Conservation (phyloP, 2,888 invertebrate genomes). For the Watsonalla cultraria region DNA sequence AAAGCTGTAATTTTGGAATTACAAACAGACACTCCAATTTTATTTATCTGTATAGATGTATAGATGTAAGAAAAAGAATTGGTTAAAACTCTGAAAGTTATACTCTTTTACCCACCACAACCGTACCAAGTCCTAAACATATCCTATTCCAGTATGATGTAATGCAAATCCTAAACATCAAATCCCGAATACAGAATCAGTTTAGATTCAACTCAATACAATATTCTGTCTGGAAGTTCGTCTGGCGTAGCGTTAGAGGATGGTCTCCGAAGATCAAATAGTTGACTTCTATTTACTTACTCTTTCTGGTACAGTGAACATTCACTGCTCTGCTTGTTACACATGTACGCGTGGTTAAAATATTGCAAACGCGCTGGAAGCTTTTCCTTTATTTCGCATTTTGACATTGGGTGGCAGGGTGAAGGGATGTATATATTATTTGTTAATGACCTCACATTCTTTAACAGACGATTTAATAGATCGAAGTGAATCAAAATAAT, state of each 20-base stretch:
- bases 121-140: not conserved
- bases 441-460: too few relatives aligned
- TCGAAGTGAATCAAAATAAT: too few relatives aligned
- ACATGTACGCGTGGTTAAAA: not conserved
- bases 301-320: conserved; percentile 18
- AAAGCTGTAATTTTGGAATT: too few relatives aligned
- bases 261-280: not conserved
- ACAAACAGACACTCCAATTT: too few relatives aligned
- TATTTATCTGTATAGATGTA: too few relatives aligned
- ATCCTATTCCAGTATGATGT: too few relatives aligned
- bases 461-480: too few relatives aligned
- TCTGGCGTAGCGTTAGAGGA: not conserved
- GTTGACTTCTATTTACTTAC: conserved; percentile 16
- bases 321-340: conserved; percentile 10
- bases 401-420: too few relatives aligned
- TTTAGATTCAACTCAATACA: not conserved
- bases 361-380: not conserved
- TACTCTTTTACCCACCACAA: too few relatives aligned
- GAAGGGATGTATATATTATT: too few relatives aligned
- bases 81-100: too few relatives aligned
- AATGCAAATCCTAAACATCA: not conserved
- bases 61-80: too few relatives aligned
- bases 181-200: not conserved
- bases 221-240: conserved; percentile 1
- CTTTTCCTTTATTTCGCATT: not conserved